phyloP scores from a whole-genome alignment of 2,888 invertebrate genomes.

The Thyatira batis region DNA sequence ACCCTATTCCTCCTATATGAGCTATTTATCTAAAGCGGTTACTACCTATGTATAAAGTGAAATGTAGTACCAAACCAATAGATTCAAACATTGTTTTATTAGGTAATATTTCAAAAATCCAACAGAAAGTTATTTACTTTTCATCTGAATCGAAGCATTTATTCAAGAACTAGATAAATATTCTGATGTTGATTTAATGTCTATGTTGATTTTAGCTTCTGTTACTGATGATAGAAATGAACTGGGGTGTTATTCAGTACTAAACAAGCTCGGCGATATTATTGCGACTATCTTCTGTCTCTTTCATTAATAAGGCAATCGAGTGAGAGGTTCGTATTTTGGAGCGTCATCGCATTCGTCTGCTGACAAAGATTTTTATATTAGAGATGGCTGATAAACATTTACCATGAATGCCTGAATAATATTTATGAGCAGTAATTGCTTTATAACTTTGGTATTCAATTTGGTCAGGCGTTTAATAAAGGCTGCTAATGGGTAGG shows the following conservation, averaged over 20 bases:
- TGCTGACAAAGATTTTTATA: too few relatives aligned
- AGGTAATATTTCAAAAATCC: neutral
- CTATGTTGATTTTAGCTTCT: neutral
- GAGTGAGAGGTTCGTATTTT: too few relatives aligned
- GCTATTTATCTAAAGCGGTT: too few relatives aligned
- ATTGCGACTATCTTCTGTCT: too few relatives aligned
- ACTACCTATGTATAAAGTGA: too few relatives aligned
- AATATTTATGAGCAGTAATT: neutral
- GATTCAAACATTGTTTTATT: neutral
- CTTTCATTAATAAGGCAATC: too few relatives aligned
- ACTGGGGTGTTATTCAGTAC: too few relatives aligned
- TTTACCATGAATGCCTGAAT: neutral
- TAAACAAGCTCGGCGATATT: too few relatives aligned
- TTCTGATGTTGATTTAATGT: neutral
- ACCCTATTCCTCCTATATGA: too few relatives aligned
- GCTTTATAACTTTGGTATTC: neutral
- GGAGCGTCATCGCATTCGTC: too few relatives aligned
- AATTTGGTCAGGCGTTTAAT: neutral
- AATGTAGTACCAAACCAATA: too few relatives aligned
- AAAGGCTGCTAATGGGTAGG: neutral
- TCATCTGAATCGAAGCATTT: neutral
- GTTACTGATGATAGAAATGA: neutral
- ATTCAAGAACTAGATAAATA: neutral
- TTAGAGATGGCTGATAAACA: too few relatives aligned
- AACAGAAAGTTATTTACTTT: neutral